Conservation (phyloP, 2,113 vertebrate genomes). For the Oreotrochilus melanogaster region DNA sequence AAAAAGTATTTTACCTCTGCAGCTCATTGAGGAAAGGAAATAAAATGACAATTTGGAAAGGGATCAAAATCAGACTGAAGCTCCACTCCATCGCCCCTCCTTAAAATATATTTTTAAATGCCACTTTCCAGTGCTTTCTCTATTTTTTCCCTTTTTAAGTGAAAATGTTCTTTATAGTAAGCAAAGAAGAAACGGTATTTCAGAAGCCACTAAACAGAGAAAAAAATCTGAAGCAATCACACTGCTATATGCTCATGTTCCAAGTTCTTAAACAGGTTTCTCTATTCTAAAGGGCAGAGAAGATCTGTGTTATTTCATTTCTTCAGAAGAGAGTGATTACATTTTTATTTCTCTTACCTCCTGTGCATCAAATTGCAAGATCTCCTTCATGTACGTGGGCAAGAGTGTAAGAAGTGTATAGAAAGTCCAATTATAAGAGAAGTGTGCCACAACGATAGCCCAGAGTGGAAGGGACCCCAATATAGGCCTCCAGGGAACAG, state of each 20-base stretch:
- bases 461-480: constrained; percentile 86
- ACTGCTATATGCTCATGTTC: neutral
- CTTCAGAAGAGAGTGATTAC: neutral
- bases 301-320: neutral
- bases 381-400: constrained; percentile 95
- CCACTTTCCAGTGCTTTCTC: neutral
- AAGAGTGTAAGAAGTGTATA: constrained; percentile 95
- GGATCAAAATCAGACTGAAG: neutral
- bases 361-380: constrained; percentile 93
- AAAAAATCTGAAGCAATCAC: neutral
- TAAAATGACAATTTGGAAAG: neutral
- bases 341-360: constrained; percentile 81
- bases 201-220: neutral
- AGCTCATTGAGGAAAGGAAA: neutral
- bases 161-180: neutral
- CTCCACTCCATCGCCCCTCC: neutral
- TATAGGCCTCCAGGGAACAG: constrained; percentile 90
- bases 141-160: neutral
- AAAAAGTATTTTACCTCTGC: neutral
- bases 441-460: constrained; percentile 96
- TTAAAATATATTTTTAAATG: neutral
- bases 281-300: neutral
- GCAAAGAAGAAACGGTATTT: neutral
- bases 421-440: constrained; percentile 98
- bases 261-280: neutral